Base-by-base conservation (phyloP, 92 coral and sea anemone genomes). In the Phymanthus crucifer region DNA sequence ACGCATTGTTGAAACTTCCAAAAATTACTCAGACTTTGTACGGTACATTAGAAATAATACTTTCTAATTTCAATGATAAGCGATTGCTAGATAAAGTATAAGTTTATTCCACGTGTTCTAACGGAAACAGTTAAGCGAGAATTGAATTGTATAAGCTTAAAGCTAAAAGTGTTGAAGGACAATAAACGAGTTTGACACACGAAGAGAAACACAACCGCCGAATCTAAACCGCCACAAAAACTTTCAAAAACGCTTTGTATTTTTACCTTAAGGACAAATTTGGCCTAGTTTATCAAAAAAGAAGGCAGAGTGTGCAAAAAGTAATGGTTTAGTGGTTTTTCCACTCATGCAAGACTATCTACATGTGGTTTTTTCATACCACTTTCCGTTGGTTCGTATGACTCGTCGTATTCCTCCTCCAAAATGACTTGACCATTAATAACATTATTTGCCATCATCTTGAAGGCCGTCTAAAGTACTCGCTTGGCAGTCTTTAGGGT, bases 351-450 rank as follows among this genome's bases (percentile, higher is more conserved):
- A 70, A 82, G 77, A 66, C 46, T 32, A 40, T 72, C 50, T 52
- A 37, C 83, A 66, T 52, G 58, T 81, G 73, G 31, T 52, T 27
- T 33, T 56, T 29, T 23, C 82, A 76, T 74, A 95, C 99, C 99
- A 31, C 87, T 87, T 78, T 95, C 99, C 46, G 99, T 90, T 2
- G 99, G 98, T 71, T 93, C 92, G 66, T 90, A 95, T 36, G 93
- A 87, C 71, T 93, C 99, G 76, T 95, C 99, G 73, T 95, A 95
- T 77, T 93, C 96, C 71, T 95, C 99, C 61, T 95, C 99, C 85
- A 95, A 48, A 72, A 95, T 95, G 21, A 91, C 72, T 79, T 95
- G 99, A 31, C 97, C 95, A 73, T 95, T 95, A 64, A 95, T 95
- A 73, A 93, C 87, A 75, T 94, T 95, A 24, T 89, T 88, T 24